phyloP scores from a whole-genome alignment of 1,140 invertebrate species.

The Vollenhovia emeryi region DNA sequence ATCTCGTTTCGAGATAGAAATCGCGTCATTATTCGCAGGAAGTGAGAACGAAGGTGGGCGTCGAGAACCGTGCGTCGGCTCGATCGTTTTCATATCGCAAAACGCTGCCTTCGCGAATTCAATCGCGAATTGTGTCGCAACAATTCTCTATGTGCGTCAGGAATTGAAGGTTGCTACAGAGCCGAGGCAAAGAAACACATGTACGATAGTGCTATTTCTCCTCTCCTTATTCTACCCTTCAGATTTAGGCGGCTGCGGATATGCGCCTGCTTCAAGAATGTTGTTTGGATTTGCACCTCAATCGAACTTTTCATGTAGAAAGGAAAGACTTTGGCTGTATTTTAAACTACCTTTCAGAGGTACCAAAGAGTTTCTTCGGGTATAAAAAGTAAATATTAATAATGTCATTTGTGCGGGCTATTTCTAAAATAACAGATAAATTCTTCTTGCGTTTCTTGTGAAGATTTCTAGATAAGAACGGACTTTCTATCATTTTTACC shows the following conservation, averaged over 20 bases:
- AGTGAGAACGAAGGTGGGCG: conserved; percentile 75
- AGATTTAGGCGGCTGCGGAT: neutral
- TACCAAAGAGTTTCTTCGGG: neutral
- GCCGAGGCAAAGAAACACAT: neutral
- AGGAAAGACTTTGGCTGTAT: neutral
- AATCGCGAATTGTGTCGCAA: conserved; percentile 44
- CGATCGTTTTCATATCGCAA: conserved; percentile 49
- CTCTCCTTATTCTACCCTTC: conserved; percentile 6
- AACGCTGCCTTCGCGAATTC: conserved; percentile 34
- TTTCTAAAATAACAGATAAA: neutral
- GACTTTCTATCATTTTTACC: neutral
- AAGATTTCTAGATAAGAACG: neutral
- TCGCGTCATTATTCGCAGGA: conserved; percentile 76
- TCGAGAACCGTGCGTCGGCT: conserved; percentile 25
- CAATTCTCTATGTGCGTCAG: conserved; percentile 29
- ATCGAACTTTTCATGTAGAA: neutral
- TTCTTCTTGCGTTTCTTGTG: neutral
- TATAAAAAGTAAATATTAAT: neutral
- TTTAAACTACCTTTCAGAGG: neutral
- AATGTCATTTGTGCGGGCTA: neutral
- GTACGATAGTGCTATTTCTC: neutral
- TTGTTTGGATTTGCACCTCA: neutral
- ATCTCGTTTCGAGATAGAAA: conserved; percentile 69
- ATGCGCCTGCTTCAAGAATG: neutral
- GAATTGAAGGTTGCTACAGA: conserved; percentile 27